Evolutionary conservation across 2,888 invertebrate genomes (phyloP), one percentile per base, ranked within the genome.

Genomic region (Lithosia quadra): DNA sequence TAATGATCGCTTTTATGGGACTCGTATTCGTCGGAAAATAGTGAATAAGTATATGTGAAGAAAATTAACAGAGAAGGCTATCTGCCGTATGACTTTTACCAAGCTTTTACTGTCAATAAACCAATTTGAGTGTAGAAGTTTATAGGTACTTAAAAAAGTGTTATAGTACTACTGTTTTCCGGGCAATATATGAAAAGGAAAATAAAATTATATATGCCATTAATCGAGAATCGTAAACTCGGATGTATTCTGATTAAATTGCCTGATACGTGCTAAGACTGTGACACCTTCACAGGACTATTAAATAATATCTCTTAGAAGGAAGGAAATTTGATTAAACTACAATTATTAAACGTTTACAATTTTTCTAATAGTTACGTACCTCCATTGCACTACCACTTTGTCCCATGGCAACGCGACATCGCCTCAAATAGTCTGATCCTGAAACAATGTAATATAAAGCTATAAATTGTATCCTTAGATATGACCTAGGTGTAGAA

Each of bases 331-430:
- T 18, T 18, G 5, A 43, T 43, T 5, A 18, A 18, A 18, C 2
- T 43, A 43, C 18, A 39, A n/a, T n/a, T n/a, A n/a, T n/a, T n/a
- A n/a, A n/a, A n/a, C n/a, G n/a, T n/a, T n/a, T n/a, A n/a, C n/a
- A n/a, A n/a, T n/a, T n/a, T n/a, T n/a, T n/a, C n/a, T n/a, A n/a
- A 24, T 61, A 10, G n/a, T 5, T 33, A 80, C 85, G 63, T 83
- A 93, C 93, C 92, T 92, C 90, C 93, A 94, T 94, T 74, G 90
- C 86, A 89, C 88, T 91, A 90, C 88, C 84, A 82, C 86, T 86
- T 70, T 82, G 88, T 85, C 85, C 89, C 93, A 93, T 93, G 84
- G 83, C 82, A 86, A 82, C 75, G 73, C 84, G 79, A 83, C 90
- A 92, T 92, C 86, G 82, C 88, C 83, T 85, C 72, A 86, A 84